Evolutionary conservation across 2,888 invertebrate genomes (phyloP), one percentile per base, ranked within the genome.

Genomic region (Notocelia uddmanniana): DNA sequence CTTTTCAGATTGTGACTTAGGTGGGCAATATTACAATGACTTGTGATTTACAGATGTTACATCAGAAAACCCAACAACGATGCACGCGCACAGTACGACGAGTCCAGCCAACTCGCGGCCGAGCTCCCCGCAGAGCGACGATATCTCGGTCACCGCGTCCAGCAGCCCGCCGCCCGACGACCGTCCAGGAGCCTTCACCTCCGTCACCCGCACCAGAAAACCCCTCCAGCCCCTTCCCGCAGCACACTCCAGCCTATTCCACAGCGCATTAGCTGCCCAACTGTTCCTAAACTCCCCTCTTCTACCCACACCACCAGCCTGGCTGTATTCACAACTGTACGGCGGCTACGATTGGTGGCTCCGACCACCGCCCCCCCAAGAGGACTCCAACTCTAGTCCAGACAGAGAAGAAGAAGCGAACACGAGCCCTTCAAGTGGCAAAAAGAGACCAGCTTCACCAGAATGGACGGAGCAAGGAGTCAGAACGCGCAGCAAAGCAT

Each of bases 291-390:
- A 97, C 82, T 95, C 96, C 5, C 97, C 97, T 0, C 89, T 97
- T 15, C 87, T 97, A 74, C 97, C 97, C 0, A 96, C 96, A 0
- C 96, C 96, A 8, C 96, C 96, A 48, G 97, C 97, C 74, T 97
- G 97, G 97, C 87, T 97, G 6, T 97, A 97, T 81, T 96, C 96
- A 0, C 97, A 97, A 81, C 90, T 97, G 1, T 97, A 97, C 82
- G 96, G 96, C 37, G 95, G 94, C 71, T 95, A 95, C 77, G 96
- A 96, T 74, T 95, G 96, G 92, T 96, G 96, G 96, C 92, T 96
- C 0, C 78, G 93, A 83, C 93, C 93, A 15, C 92, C 89, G 0
- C 86, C 84, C 0, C 85, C 87, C 13, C 91, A 89, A 82, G 93
- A 93, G 77, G 93, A 93, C 72, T 89, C 92, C 0, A 84, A 83